Conservation (phyloP, 2,113 vertebrate genomes). For the Pholis gunnellus region DNA sequence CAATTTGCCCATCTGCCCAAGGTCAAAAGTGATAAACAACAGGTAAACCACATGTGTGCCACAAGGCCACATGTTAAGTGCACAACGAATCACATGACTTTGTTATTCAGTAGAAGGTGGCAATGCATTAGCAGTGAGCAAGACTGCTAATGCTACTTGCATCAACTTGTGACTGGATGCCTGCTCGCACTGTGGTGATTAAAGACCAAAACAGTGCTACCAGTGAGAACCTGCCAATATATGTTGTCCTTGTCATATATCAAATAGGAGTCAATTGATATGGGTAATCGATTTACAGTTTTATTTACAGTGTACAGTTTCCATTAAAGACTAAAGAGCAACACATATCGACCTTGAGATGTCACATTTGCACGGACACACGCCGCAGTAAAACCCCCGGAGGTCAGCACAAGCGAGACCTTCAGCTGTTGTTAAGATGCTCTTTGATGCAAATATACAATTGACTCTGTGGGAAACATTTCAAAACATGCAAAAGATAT, state of each 20-base stretch:
- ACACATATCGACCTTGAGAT: neutral
- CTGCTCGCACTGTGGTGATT: neutral
- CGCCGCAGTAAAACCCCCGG: too few relatives aligned
- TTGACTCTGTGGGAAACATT: neutral
- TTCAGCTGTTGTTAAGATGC: too few relatives aligned
- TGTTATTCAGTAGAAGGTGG: neutral
- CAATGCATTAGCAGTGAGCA: neutral
- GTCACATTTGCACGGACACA: neutral
- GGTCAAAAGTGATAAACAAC: slow-evolving; percentile 25
- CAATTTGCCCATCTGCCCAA: slow-evolving; percentile 3
- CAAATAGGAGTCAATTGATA: neutral
- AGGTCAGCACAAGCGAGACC: neutral
- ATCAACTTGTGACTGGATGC: neutral
- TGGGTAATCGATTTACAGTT: neutral
- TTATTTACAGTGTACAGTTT: neutral
- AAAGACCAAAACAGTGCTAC: neutral
- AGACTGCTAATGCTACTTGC: too few relatives aligned
- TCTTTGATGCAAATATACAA: neutral
- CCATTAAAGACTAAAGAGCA: neutral
- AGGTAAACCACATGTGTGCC: neutral
- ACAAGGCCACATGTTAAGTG: neutral
- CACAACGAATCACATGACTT: neutral
- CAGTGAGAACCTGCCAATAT: neutral
- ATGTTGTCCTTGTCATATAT: neutral
- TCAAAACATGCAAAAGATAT: neutral